These are phyloP conservation scores for Molossus molossus DNA, from an alignment of 2,797 vertebrate genomes.

Conservation along the genomic window DNA sequence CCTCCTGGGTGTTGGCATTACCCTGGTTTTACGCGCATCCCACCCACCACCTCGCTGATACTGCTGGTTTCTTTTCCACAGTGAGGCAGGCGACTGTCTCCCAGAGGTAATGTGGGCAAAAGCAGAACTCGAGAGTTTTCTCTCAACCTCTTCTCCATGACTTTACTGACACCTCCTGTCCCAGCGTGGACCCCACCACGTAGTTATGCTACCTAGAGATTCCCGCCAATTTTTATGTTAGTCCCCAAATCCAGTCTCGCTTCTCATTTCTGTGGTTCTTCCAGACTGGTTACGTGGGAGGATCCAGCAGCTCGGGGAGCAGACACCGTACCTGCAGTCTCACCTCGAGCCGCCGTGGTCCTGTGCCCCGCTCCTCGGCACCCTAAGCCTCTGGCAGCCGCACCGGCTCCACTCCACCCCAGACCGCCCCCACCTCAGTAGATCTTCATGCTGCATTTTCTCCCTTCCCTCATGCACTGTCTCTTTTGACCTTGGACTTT, in stretches of 20 bases:
- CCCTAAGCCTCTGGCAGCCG: not conserved
- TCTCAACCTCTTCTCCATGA: not conserved
- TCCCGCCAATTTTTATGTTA: not conserved
- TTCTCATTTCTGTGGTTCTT: not conserved
- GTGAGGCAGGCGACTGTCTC: not conserved
- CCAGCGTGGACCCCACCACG: not conserved
- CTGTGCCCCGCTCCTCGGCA: not conserved
- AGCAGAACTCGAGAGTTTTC: not conserved
- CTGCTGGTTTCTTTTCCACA: not conserved
- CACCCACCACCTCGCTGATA: not conserved
- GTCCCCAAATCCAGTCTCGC: not conserved
- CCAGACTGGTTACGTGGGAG: not conserved
- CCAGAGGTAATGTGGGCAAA: not conserved
- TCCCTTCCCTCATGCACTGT: not conserved
- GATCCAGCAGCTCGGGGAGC: not conserved
- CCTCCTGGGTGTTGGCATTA: not conserved
- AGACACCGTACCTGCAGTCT: not conserved
- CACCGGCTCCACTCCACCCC: not conserved
- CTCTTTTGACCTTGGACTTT: conserved; percentile 83
- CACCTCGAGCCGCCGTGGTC: conserved; percentile 31
- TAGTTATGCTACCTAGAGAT: not conserved
- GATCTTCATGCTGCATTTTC: not conserved
- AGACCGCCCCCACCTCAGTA: not conserved
- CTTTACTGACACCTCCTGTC: not conserved
- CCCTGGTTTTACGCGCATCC: not conserved